Base-by-base conservation (phyloP, 2,113 vertebrate species). In the Motacilla tschutschensis region DNA sequence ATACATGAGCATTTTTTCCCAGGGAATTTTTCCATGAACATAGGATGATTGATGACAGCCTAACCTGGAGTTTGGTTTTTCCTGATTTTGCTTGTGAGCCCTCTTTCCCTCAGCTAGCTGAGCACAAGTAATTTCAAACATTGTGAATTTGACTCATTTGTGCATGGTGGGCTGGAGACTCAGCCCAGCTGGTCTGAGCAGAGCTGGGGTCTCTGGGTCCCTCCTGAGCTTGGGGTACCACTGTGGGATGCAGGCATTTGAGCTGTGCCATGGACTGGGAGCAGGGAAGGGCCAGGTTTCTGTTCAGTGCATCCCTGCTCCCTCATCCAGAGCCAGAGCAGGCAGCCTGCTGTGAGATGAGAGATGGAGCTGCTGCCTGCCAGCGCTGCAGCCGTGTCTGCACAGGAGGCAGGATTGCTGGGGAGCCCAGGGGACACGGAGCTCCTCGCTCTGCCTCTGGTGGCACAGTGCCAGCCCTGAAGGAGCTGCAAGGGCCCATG, bases 401-500 rank as follows among this genome's bases (percentile, higher is more conserved):
- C 33, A 3, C 3, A 1, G 67, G 36, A 53, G 1, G 6, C 22
- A 24, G 41, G 6, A 20, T 8, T 85, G 22, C 55, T 43, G 13
- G 43, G 33, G 46, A 84, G 81, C 50, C 35, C 12, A 9, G 46
- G 44, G 50, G 53, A 66, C 58, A 54, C 8, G 4, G 4, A 31
- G 38, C 48, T 63, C 17, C 62, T 87, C 0, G 1, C 48, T 50
- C 33, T 43, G 17, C 0, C 0, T 31, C 21, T 0, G 2, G 65
- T 63, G 78, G 36, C 36, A 33, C 7, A 48, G 36, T 0, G 2
- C 40, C 70, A 80, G 73, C 36, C 44, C 60, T 59, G 62, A 12
- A 22, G 57, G 7, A 25, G 25, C 13, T 87, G 75, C 41, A 72
- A 57, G 40, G 36, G 14, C 33, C 47, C 28, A 4, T 50, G 3